phyloP scores from a whole-genome alignment of 1,140 invertebrate genomes.

The Drosophila kurseongensis region DNA sequence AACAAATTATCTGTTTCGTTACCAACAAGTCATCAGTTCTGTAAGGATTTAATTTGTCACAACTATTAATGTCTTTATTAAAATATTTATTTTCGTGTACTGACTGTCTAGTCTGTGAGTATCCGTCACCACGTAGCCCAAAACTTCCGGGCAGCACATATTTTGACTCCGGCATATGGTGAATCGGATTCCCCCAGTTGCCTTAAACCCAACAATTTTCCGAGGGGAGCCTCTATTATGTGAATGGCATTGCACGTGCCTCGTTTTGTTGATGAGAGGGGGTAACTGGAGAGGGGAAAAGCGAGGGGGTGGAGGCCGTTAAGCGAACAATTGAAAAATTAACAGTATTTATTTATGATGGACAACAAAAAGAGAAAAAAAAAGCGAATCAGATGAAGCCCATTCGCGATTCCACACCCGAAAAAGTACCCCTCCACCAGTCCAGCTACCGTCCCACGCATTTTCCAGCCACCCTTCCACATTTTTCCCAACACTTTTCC shows the following conservation, averaged over 20 bases:
- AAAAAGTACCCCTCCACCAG: not conserved
- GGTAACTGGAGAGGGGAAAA: not conserved
- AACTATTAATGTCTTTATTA: not conserved
- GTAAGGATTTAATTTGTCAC: not conserved
- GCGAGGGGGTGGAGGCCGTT: slow-evolving; percentile 36
- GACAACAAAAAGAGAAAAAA: slow-evolving; percentile 34
- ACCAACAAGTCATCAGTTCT: not conserved
- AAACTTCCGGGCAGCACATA: slow-evolving; percentile 64
- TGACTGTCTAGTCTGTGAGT: slow-evolving; percentile 55
- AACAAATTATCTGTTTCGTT: too few relatives aligned
- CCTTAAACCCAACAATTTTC: slow-evolving; percentile 13
- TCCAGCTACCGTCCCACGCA: not conserved
- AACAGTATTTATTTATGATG: slow-evolving; percentile 82
- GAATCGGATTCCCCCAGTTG: slow-evolving; percentile 12
- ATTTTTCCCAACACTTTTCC: not conserved
- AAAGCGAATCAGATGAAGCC: not conserved
- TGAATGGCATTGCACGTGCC: slow-evolving; percentile 53
- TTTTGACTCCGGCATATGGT: slow-evolving; percentile 47
- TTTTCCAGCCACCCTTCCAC: slow-evolving; percentile 2
- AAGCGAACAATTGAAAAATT: slow-evolving; percentile 81
- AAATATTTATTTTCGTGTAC: not conserved
- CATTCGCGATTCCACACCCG: slow-evolving; percentile 23
- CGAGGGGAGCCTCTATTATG: slow-evolving; percentile 30
- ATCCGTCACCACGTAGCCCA: slow-evolving; percentile 55
- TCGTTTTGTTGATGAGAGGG: not conserved